These are phyloP conservation scores for Cinclus mexicanus DNA, from an alignment of 2,113 vertebrate genomes.

Conservation along the genomic window DNA sequence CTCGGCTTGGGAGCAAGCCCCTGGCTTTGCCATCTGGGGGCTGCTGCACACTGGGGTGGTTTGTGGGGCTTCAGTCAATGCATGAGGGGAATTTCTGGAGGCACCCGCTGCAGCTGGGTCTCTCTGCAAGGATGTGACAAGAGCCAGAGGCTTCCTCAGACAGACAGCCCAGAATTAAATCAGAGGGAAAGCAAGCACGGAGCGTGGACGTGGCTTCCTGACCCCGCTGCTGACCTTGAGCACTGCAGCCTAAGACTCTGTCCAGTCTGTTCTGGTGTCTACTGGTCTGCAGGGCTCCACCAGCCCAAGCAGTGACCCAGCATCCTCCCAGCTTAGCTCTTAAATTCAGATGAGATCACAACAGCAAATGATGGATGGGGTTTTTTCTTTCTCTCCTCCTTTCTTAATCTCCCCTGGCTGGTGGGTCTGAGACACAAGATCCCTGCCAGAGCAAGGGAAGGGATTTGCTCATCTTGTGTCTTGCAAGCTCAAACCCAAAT, in stretches of 20 bases:
- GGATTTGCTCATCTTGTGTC: constrained; percentile 63
- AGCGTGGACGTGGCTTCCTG: accelerated
- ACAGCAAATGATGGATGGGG: not conserved
- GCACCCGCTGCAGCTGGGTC: not conserved
- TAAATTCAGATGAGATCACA: constrained; percentile 14
- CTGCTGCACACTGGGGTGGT: accelerated
- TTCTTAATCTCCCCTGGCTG: constrained; percentile 46
- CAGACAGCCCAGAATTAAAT: not conserved
- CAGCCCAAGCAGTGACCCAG: constrained; percentile 10
- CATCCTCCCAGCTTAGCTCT: constrained; percentile 23
- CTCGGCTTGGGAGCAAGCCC: accelerated
- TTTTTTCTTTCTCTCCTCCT: constrained; percentile 5
- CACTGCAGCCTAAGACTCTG: not conserved
- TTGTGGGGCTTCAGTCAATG: not conserved
- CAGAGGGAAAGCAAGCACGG: not conserved
- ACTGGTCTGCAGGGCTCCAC: not conserved
- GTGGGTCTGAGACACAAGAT: constrained; percentile 53
- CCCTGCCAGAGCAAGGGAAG: constrained; percentile 49
- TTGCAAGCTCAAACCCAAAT: constrained; percentile 56
- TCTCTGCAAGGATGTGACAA: not conserved
- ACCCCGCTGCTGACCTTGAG: not conserved
- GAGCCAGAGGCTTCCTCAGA: not conserved
- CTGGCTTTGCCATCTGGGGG: accelerated
- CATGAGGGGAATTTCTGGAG: not conserved
- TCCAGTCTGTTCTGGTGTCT: not conserved